These are phyloP conservation scores for Danio choprae DNA, from an alignment of 2,797 vertebrate species.

Conservation along the genomic window DNA sequence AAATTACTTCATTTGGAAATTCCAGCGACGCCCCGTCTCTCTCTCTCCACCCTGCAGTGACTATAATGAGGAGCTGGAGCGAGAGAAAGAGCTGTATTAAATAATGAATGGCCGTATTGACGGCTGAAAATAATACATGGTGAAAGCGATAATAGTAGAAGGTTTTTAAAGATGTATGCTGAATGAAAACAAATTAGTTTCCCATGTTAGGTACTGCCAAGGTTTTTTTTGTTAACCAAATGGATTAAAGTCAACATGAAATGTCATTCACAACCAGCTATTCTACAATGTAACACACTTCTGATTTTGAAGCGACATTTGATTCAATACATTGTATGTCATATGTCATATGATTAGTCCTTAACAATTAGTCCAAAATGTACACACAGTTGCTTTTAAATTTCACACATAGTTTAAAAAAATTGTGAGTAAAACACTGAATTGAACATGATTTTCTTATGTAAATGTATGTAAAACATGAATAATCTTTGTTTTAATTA, in stretches of 20 bases:
- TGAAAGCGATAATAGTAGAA: slow-evolving; percentile 25
- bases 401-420: no score
- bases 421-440: no score
- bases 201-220: background rate
- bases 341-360: no score
- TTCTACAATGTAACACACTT: background rate
- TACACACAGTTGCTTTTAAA: no score
- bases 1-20: slow-evolving; percentile 74
- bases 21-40: slow-evolving; percentile 59
- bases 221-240: background rate
- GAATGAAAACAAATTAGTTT: slow-evolving; percentile 5
- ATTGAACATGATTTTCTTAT: no score
- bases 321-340: background rate
- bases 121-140: slow-evolving; percentile 30
- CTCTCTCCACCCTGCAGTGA: slow-evolving; percentile 64
- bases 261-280: background rate
- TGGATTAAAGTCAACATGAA: background rate
- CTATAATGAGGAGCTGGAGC: slow-evolving; percentile 70
- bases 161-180: slow-evolving; percentile 8
- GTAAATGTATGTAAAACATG: no score
- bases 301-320: background rate
- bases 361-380: no score
- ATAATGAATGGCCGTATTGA: slow-evolving; percentile 44
- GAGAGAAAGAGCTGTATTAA: slow-evolving; percentile 54
- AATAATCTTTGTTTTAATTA: no score